Evolutionary conservation across 2,113 vertebrate genomes (phyloP).

Genomic region (Nibea albiflora): DNA sequence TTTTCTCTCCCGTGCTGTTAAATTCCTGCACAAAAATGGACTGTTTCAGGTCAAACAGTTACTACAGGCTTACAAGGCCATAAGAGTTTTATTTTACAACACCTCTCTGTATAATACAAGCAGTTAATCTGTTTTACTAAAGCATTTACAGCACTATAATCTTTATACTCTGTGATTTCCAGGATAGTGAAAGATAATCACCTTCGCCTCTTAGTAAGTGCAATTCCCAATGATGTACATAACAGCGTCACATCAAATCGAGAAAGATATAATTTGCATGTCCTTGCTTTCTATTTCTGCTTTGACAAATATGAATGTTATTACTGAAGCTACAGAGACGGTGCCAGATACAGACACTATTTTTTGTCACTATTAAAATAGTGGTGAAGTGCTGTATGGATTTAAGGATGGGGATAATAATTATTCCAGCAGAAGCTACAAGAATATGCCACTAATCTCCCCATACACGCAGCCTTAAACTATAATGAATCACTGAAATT

Average conservation of each 20-base stretch:
- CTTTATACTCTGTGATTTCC: conserved; percentile 15
- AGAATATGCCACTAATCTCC: conserved; percentile 21
- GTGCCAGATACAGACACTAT: neutral
- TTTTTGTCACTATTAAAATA: conserved; percentile 13
- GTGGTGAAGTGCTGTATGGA: conserved; percentile 4
- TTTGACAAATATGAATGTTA: conserved; percentile 26
- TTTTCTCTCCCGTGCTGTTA: conserved; percentile 15
- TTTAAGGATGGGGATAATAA: conserved; percentile 17
- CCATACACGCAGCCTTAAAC: conserved; percentile 4
- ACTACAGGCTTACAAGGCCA: conserved; percentile 29
- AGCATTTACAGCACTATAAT: conserved; percentile 29
- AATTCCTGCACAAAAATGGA: conserved; percentile 37
- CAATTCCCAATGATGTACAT: conserved; percentile 5
- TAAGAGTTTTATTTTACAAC: conserved; percentile 55
- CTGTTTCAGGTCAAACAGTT: conserved; percentile 34
- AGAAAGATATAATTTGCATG: neutral
- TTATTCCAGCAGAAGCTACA: neutral
- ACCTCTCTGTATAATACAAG: conserved; percentile 29
- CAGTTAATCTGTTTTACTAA: conserved; percentile 48
- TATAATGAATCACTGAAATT: conserved; percentile 38
- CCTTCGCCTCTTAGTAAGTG: neutral
- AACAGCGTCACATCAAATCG: neutral
- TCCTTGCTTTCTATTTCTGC: neutral
- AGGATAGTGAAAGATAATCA: conserved; percentile 29
- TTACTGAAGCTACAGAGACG: neutral